A percentile compares a stretch with the other conserved stretches of the same genome.
phyloP scores from a whole-genome alignment of 37 sponge, comb jelly and placozoan genomes.

The Cladorhizidae sp. region DNA sequence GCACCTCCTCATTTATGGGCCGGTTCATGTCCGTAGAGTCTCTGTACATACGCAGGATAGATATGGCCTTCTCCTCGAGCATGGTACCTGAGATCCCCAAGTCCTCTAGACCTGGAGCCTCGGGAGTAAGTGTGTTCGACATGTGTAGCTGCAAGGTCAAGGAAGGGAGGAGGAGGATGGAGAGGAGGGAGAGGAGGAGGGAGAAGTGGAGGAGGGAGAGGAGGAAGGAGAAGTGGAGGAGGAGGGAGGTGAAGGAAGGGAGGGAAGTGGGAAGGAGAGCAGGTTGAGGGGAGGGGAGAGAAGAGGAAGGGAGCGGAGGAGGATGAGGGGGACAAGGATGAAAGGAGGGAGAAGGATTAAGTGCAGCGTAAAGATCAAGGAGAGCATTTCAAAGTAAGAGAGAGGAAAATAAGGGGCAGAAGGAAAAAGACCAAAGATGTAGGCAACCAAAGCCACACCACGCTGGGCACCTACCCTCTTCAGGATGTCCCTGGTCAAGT shows the following conservation, averaged over 20 bases:
- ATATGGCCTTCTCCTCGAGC: slow-evolving; percentile 73
- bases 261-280: too few species aligned
- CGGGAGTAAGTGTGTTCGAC: slow-evolving; percentile 56
- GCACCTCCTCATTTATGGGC: too few species aligned
- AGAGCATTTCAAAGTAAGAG: too few species aligned
- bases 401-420: neutral
- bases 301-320: neutral
- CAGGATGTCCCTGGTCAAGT: slow-evolving; percentile 83
- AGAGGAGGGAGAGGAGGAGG: too few species aligned
- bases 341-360: too few species aligned
- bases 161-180: neutral
- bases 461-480: slow-evolving; percentile 63
- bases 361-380: too few species aligned
- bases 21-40: slow-evolving; percentile 51
- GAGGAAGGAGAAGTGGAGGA: neutral
- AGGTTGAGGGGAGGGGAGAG: too few species aligned
- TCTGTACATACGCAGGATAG: slow-evolving; percentile 78
- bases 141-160: slow-evolving; percentile 73
- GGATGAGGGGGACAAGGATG: neutral
- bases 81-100: slow-evolving; percentile 73
- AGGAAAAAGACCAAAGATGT: neutral
- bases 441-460: neutral
- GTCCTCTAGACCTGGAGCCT: slow-evolving; percentile 91
- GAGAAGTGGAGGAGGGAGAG: neutral
- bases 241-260: too few species aligned